Percentiles rank a stretch among this genome's conserved stretches.
Evolutionary conservation across 2,113 vertebrate species (phyloP).

Genomic region (Odocoileus hemionus): DNA sequence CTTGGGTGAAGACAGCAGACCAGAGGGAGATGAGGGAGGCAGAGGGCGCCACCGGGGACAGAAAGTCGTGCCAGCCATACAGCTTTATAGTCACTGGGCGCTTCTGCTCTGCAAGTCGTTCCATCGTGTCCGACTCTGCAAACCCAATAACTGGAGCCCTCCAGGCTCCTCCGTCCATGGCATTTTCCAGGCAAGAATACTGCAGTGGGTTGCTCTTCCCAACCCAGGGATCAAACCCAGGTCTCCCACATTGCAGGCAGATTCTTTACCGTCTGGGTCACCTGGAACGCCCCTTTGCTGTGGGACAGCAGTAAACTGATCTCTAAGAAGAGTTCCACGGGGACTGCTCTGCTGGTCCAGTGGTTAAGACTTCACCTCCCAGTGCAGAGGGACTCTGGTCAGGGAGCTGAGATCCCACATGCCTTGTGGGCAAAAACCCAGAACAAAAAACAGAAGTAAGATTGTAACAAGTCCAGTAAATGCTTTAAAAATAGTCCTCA

Average conservation of each 20-base stretch:
- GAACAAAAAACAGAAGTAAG: not conserved
- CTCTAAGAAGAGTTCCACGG: not conserved
- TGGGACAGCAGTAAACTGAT: not conserved
- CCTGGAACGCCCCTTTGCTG: not conserved
- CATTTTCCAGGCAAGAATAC: not conserved
- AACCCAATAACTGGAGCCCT: not conserved
- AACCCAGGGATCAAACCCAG: not conserved
- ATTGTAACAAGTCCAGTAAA: not conserved
- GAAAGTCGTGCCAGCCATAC: not conserved
- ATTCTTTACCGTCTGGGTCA: not conserved
- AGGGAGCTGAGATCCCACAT: not conserved
- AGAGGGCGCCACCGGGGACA: accelerated
- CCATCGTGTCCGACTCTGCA: not conserved
- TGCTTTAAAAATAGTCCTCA: not conserved
- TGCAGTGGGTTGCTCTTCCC: not conserved
- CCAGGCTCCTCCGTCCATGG: not conserved
- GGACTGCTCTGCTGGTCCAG: not conserved
- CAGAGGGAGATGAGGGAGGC: not conserved
- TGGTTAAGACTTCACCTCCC: not conserved
- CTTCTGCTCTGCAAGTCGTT: not conserved
- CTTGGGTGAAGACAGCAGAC: not conserved
- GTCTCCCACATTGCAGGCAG: not conserved
- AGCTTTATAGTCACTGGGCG: too few species aligned
- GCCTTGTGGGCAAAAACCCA: not conserved
- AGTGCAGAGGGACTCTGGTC: not conserved